phyloP scores from a whole-genome alignment of 2,888 invertebrate species.

The Cenopis cana region DNA sequence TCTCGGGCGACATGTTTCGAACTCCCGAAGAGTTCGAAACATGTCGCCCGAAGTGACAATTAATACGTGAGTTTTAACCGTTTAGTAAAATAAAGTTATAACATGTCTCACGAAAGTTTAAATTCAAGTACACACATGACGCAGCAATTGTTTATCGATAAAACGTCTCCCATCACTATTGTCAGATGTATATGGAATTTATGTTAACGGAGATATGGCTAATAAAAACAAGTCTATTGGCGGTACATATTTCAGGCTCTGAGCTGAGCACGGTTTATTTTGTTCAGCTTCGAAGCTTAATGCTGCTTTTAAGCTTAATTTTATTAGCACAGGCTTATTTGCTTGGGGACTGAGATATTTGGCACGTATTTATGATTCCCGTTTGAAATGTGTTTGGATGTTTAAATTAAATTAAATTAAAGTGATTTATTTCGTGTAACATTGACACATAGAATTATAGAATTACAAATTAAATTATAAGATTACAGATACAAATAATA shows the following conservation, averaged over 20 bases:
- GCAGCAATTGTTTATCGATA: constrained; percentile 8
- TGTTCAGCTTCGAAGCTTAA: constrained; percentile 38
- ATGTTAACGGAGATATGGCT: constrained; percentile 64
- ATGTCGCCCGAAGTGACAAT: too few species aligned
- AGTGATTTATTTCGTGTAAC: too few species aligned
- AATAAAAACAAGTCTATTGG: constrained; percentile 66
- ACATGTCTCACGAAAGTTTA: too few species aligned
- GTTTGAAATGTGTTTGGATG: background rate
- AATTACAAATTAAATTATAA: too few species aligned
- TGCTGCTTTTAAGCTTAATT: constrained; percentile 38
- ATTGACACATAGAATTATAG: too few species aligned
- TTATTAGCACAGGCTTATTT: constrained; percentile 33
- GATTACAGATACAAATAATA: too few species aligned
- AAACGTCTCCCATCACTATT: constrained; percentile 51
- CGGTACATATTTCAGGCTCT: constrained; percentile 59
- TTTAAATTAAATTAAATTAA: too few species aligned
- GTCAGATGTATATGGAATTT: constrained; percentile 60
- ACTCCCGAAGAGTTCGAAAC: too few species aligned
- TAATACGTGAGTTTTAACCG: too few species aligned
- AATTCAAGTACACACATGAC: too few species aligned
- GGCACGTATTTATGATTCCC: constrained; percentile 23
- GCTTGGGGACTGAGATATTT: constrained; percentile 17
- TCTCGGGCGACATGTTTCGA: too few species aligned
- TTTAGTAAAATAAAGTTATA: too few species aligned
- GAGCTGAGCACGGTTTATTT: constrained; percentile 48